phyloP scores from a whole-genome alignment of 2,888 invertebrate genomes.

The Drosophila gaucha region DNA sequence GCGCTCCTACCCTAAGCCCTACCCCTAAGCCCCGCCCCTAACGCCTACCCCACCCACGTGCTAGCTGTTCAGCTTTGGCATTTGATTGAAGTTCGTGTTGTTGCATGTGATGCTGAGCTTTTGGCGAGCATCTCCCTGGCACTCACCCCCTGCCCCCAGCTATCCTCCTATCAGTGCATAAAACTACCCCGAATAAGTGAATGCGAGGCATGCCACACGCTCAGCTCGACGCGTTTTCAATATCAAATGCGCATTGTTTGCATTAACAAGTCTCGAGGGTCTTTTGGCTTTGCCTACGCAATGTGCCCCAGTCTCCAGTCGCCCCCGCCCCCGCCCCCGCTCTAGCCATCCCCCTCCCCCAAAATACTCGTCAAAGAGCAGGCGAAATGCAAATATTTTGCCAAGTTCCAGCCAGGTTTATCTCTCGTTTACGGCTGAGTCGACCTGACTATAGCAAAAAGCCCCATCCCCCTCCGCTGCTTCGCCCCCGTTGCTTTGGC shows the following conservation, averaged over 20 bases:
- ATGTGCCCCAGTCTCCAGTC: constrained; percentile 19
- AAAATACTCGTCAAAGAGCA: constrained; percentile 22
- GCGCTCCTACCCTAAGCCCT: not conserved
- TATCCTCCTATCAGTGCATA: not conserved
- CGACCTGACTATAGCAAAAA: constrained; percentile 13
- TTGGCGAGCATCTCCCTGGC: constrained; percentile 12
- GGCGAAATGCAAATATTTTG: constrained; percentile 73
- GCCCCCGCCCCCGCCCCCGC: not conserved
- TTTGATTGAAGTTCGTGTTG: constrained; percentile 61
- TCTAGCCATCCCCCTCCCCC: not conserved
- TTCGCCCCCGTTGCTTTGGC: constrained; percentile 1
- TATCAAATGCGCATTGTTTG: constrained; percentile 78
- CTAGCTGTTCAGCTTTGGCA: not conserved
- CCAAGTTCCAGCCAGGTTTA: constrained; percentile 38
- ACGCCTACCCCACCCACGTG: not conserved
- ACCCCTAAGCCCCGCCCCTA: not conserved
- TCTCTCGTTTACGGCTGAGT: constrained; percentile 34
- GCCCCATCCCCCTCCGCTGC: not conserved
- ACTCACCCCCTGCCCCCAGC: not conserved
- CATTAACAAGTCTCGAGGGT: constrained; percentile 81
- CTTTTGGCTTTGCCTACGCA: constrained; percentile 53
- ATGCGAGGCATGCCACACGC: constrained; percentile 3
- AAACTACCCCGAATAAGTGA: constrained; percentile 3
- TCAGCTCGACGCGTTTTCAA: constrained; percentile 45
- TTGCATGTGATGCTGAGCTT: constrained; percentile 63